These are phyloP conservation scores for Dicrurus megarhynchus DNA, from an alignment of 2,113 vertebrate genomes.

Conservation along the genomic window DNA sequence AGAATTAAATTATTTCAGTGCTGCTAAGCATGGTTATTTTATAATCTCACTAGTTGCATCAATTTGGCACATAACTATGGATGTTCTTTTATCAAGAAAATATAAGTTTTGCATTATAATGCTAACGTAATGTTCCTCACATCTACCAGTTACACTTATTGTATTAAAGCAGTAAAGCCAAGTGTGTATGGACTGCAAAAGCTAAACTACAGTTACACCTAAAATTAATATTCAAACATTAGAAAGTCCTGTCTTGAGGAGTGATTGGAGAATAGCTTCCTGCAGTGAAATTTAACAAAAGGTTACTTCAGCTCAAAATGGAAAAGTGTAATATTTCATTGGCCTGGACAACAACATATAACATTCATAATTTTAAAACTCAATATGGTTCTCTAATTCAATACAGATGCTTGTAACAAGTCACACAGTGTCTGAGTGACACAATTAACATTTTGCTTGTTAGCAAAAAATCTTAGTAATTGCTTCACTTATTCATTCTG, in stretches of 20 bases:
- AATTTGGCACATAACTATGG: neutral
- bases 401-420: constrained; percentile 7
- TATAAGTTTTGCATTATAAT: rapidly evolving
- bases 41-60: neutral
- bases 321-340: neutral
- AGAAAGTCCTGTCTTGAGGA: neutral
- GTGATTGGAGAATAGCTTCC: neutral
- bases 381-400: constrained; percentile 1
- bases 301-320: neutral
- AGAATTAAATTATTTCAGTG: neutral
- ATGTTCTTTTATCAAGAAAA: neutral
- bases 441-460: constrained; percentile 28
- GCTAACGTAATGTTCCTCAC: neutral
- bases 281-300: neutral
- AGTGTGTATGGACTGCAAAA: neutral
- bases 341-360: neutral
- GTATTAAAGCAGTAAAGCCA: neutral
- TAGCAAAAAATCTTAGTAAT: constrained; percentile 19
- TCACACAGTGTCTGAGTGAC: neutral
- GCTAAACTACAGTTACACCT: neutral
- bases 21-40: neutral
- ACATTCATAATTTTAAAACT: neutral
- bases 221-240: neutral
- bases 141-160: neutral
- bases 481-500: constrained; percentile 2